Evolutionary conservation across 2,797 vertebrate genomes (phyloP).

Genomic region (Danio aesculapii): DNA sequence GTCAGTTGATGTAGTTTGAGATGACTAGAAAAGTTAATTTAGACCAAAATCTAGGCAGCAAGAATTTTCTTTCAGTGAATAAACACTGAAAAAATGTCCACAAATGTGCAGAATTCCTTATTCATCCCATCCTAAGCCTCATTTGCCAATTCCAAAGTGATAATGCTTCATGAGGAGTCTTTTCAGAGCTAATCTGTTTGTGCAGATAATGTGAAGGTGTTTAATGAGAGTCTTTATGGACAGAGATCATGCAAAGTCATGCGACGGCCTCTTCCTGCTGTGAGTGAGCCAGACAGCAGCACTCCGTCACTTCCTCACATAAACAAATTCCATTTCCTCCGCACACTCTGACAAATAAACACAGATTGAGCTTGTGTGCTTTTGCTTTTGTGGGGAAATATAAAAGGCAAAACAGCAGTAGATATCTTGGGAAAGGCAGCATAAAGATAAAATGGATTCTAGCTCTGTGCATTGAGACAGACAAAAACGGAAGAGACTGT

Average conservation of each 20-base stretch:
- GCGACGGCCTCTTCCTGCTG: not conserved
- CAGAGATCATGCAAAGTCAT: not conserved
- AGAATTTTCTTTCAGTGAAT: too few species aligned
- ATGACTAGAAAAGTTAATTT: too few species aligned
- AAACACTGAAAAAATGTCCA: too few species aligned
- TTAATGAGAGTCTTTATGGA: not conserved
- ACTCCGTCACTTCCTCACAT: constrained; percentile 51
- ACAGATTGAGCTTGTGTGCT: not conserved
- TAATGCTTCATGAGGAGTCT: too few species aligned
- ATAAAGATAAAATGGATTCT: constrained; percentile 7
- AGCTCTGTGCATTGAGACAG: not conserved
- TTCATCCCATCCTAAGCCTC: too few species aligned
- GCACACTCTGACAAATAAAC: constrained; percentile 22
- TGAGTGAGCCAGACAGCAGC: constrained; percentile 23
- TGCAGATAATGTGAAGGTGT: not conserved
- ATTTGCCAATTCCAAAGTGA: too few species aligned
- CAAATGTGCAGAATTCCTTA: too few species aligned
- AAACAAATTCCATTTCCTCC: constrained; percentile 50
- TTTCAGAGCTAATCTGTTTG: too few species aligned
- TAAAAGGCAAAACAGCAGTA: not conserved
- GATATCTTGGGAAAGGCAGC: not conserved
- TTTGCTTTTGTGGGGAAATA: not conserved
- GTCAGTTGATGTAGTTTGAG: too few species aligned
- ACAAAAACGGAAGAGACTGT: not conserved
- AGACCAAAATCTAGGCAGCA: too few species aligned